Evolutionary conservation across 2,888 invertebrate genomes (phyloP).

Genomic region (Noctua pronuba): DNA sequence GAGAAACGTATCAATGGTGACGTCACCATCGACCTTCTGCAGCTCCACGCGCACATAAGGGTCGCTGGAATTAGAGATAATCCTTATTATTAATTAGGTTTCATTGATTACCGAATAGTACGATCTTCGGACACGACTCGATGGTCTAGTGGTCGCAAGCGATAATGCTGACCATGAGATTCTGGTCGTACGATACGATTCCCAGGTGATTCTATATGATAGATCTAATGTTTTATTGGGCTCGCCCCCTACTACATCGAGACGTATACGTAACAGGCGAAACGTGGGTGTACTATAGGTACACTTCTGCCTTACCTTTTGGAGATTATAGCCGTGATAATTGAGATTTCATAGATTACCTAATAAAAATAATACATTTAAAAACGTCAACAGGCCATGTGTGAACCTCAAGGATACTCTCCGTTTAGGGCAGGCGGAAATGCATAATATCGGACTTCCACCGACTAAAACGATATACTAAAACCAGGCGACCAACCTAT

Average conservation of each 20-base stretch:
- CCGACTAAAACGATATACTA: not conserved
- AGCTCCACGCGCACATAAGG: slow-evolving; percentile 99
- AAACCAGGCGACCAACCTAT: not conserved
- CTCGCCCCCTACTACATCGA: not conserved
- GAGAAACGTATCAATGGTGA: slow-evolving; percentile 97
- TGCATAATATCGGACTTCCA: not conserved
- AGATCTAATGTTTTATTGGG: not conserved
- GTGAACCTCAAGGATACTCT: not conserved
- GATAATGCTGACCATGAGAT: not conserved
- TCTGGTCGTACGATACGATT: not conserved
- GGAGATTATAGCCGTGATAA: not conserved
- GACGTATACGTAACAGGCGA: not conserved
- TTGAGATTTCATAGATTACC: not conserved
- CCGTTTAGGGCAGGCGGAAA: not conserved
- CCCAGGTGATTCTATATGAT: not conserved
- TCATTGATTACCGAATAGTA: not conserved
- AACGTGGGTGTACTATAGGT: not conserved
- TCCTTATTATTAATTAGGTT: not conserved
- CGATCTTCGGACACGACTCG: not conserved
- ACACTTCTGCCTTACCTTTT: not conserved
- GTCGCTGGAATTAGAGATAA: slow-evolving; percentile 92
- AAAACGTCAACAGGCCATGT: not conserved
- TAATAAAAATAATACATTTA: not conserved
- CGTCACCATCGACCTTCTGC: slow-evolving; percentile 95
- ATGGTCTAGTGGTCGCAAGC: not conserved